Evolutionary conservation across 1,140 invertebrate genomes (phyloP).

Genomic region (Epicauta chinensis): DNA sequence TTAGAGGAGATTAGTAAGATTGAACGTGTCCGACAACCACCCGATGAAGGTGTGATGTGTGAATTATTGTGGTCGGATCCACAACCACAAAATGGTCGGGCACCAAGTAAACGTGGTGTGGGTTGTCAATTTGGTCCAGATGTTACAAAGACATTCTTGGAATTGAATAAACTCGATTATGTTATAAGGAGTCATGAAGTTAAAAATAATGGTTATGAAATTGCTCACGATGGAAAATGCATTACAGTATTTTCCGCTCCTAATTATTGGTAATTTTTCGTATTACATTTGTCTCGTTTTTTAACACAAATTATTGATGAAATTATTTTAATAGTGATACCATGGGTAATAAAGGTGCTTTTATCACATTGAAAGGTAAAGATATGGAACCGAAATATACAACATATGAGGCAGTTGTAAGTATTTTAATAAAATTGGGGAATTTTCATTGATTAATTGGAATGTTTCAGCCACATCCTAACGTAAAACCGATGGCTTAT

Average conservation of each 20-base stretch:
- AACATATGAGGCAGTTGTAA: constrained; percentile 89
- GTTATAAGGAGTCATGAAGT: constrained; percentile 97
- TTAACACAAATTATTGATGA: constrained; percentile 19
- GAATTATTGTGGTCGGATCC: constrained; percentile 98
- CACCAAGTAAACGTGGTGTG: constrained; percentile 93
- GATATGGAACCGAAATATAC: constrained; percentile 86
- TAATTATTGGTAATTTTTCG: constrained; percentile 84
- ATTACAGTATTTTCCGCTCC: constrained; percentile 97
- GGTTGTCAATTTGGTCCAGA: constrained; percentile 99
- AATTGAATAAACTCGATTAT: constrained; percentile 84
- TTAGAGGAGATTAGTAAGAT: constrained; percentile 85
- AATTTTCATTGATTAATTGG: not conserved
- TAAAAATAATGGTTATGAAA: constrained; percentile 93
- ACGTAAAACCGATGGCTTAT: constrained; percentile 95
- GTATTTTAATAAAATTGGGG: constrained; percentile 38
- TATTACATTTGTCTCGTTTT: too few species aligned
- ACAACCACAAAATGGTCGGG: constrained; percentile 75
- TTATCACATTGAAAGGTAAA: constrained; percentile 90
- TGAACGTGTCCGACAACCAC: constrained; percentile 92
- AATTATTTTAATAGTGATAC: constrained; percentile 75
- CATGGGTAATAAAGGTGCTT: constrained; percentile 97
- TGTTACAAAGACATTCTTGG: constrained; percentile 83
- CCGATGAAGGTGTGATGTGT: constrained; percentile 94
- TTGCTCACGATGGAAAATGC: constrained; percentile 89
- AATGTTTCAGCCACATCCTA: constrained; percentile 96